Evolutionary conservation across 1,140 invertebrate genomes (phyloP), one percentile per base, ranked within the genome.

Genomic region (Grapholita molesta): DNA sequence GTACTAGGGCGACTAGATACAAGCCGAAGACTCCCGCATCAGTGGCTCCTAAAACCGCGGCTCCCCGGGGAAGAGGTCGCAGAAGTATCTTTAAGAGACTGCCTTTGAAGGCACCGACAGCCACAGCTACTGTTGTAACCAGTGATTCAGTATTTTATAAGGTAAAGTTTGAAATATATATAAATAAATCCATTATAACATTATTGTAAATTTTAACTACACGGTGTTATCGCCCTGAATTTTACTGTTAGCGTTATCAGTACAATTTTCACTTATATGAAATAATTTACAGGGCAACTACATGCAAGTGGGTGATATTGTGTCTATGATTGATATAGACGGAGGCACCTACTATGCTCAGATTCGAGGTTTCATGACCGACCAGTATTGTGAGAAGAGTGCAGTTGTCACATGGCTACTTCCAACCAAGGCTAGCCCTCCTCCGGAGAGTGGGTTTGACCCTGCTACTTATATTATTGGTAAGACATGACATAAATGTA

Each of bases 341-440:
- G 95, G 95, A 64, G 95, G 94, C 61, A 94, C 95, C 55, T 98
- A 96, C 92, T 99, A 98, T 88, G 97, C 97, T 33, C 98, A 99
- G 92, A 95, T 99, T 32, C 93, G 96, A 74, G 97, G 97, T 0
- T 94, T 99, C 66, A 91, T 98, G 23, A 97, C 97, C 8, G 97
- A 99, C 88, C 97, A 98, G 81, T 98, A 97, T 90, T 97, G 97
- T 82, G 96, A 98, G 82, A 98, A 98, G 90, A 98, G 97, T 92
- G 97, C 97, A 5, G 96, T 96, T 6, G 93, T 99, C n/a, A 97
- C 97, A 0, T 99, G 97, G 97, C 92, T 99, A 1, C 90, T 99
- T 42, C 97, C 97, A 9, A 98, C 97, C 2, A 94, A 94, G 74
- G 93, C 94, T n/a, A 97, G 96, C 83, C 96, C 96, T 21, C 94